Base-by-base conservation (phyloP, 2,113 vertebrate genomes). In the Puma concolor region DNA sequence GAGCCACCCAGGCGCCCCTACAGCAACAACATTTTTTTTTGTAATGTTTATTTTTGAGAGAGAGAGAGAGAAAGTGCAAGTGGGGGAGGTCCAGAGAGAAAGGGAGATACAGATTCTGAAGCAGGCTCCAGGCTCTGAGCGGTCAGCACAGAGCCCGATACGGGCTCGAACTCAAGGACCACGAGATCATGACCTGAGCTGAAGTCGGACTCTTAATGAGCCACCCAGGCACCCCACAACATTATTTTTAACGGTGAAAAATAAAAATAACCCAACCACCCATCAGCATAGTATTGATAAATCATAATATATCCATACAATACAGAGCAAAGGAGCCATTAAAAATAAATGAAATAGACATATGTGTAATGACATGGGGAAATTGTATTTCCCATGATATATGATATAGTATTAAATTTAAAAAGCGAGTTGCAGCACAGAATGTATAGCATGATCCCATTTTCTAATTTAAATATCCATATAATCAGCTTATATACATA, bases 231-330 rank as follows among this genome's bases (percentile, higher is more conserved):
- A 3, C 57, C 21, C 57, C 57, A 16, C 52, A 71, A 44, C 38
- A 52, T 72, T 85, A 60, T 79, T 94, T 86, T 94, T 87, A 67
- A 94, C 50, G 60, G 41, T 69, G 38, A 87, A 91, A 86, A 83
- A 76, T 72, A 83, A 63, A 84, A 74, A 76, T 41, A 36, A n/a
- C 36, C 31, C 48, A 85, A 23, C 41, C 29, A 72, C 48, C 11
- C 3, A 93, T 66, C 54, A 52, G 15, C 66, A n/a, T 66, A 36
- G 29, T 82, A 76, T 66, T 66, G 5, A 74, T 80, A 87, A 87
- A 54, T 72, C 41, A 87, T 57, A 76, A 91, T 76, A 81, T 19
- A 76, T 76, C 44, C 8, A 60, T 81, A 80, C 21, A 77, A 1
- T 44, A n/a, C 77, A 52, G 60, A 63, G 17, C 44, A 81, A 66